Evolutionary conservation across 2,888 invertebrate genomes (phyloP).

Genomic region (Meliscaeva auricollis): DNA sequence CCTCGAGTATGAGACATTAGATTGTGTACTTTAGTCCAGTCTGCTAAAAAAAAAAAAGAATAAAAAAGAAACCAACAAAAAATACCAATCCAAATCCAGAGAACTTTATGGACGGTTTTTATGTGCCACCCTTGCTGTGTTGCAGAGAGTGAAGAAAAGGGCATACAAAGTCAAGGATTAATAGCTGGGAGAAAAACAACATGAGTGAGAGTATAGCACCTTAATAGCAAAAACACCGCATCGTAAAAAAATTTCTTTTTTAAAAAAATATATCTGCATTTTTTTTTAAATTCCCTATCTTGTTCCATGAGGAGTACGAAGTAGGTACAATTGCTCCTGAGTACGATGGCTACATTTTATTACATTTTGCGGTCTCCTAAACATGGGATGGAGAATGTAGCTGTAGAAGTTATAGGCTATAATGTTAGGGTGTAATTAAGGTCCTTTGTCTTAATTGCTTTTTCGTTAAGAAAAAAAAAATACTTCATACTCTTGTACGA

Average conservation of each 20-base stretch:
- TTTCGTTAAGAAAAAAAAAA: constrained; percentile 33
- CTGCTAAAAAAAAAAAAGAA: constrained; percentile 42
- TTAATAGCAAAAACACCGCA: constrained; percentile 39
- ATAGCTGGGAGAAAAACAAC: constrained; percentile 52
- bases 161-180: constrained; percentile 69
- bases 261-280: constrained; percentile 34
- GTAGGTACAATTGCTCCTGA: constrained; percentile 35
- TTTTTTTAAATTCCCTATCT: constrained; percentile 37
- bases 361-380: constrained; percentile 47
- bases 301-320: background rate
- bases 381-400: constrained; percentile 14
- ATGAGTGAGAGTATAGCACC: constrained; percentile 50
- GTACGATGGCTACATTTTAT: constrained; percentile 55
- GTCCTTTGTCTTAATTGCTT: constrained; percentile 59
- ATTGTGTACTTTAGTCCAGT: constrained; percentile 57
- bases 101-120: constrained; percentile 60
- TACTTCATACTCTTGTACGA: background rate
- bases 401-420: constrained; percentile 36
- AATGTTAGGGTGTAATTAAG: constrained; percentile 56
- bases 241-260: constrained; percentile 41
- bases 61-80: no score
- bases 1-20: constrained; percentile 53
- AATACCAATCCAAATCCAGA: constrained; percentile 9
- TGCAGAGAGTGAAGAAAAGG: constrained; percentile 12
- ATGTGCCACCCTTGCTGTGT: constrained; percentile 32